A percentile compares a stretch with the other conserved stretches of the same genome.
These are phyloP conservation scores for Lithobates pipiens DNA, from an alignment of 2,797 vertebrate species.

Conservation along the genomic window DNA sequence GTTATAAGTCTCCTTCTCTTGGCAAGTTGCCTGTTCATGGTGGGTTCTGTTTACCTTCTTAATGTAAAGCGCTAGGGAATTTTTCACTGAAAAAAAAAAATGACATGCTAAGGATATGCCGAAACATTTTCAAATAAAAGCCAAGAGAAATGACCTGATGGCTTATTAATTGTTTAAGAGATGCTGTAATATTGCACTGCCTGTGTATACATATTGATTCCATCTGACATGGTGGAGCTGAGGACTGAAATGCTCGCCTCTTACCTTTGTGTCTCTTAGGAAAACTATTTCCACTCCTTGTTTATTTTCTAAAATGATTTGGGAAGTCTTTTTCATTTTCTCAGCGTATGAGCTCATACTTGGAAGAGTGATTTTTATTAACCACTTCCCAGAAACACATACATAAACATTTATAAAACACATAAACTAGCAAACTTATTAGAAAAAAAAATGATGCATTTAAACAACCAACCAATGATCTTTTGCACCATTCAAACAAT, in stretches of 20 bases:
- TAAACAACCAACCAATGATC: neutral
- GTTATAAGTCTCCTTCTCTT: constrained; percentile 26
- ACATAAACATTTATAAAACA: constrained; percentile 36
- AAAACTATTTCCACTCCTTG: constrained; percentile 63
- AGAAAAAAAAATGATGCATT: constrained; percentile 5
- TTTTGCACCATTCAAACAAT: constrained; percentile 16
- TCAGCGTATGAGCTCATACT: constrained; percentile 51
- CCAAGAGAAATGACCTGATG: constrained; percentile 68
- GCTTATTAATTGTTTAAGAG: constrained; percentile 76
- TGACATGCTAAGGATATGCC: constrained; percentile 76
- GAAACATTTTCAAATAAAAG: constrained; percentile 74
- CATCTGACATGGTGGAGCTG: constrained; percentile 66
- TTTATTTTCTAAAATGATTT: constrained; percentile 67
- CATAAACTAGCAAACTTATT: constrained; percentile 23
- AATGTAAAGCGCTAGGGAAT: constrained; percentile 60
- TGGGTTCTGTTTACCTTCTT: constrained; percentile 47
- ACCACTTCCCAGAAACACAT: constrained; percentile 55
- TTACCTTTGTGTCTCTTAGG: constrained; percentile 66
- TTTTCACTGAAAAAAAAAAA: constrained; percentile 73
- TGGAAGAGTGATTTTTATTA: constrained; percentile 33
- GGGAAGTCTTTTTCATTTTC: constrained; percentile 44
- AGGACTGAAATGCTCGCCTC: constrained; percentile 62
- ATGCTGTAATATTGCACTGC: constrained; percentile 68
- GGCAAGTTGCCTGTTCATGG: constrained; percentile 45
- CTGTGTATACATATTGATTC: constrained; percentile 69